Evolutionary conservation across 2,888 invertebrate species (phyloP).

Genomic region (Aleiodes testaceus): DNA sequence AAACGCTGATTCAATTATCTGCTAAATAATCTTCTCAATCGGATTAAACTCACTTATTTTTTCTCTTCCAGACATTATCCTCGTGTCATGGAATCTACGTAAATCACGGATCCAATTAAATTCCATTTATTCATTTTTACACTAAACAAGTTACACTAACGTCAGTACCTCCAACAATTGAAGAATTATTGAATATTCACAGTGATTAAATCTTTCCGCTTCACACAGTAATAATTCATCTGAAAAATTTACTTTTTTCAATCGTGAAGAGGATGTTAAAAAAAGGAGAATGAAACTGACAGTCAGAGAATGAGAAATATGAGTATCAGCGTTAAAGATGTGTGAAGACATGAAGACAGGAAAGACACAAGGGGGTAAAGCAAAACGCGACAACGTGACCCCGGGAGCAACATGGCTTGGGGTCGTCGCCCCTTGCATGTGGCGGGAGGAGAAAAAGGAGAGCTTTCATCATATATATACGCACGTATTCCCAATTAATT

Average conservation of each 20-base stretch:
- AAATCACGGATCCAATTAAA: no score
- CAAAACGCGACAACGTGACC: slow-evolving; percentile 38
- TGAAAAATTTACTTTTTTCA: no score
- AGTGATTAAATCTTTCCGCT: no score
- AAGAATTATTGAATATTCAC: no score
- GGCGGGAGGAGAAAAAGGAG: slow-evolving; percentile 12
- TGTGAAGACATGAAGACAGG: neutral
- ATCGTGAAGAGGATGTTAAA: no score
- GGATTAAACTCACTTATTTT: slow-evolving; percentile 1
- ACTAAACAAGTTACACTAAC: no score
- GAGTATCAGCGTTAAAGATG: neutral
- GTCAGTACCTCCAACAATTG: no score
- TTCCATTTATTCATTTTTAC: no score
- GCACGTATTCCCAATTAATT: neutral
- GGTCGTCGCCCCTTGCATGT: slow-evolving; percentile 35
- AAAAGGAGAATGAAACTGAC: neutral
- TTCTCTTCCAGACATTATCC: neutral
- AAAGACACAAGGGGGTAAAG: neutral
- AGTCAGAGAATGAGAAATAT: neutral
- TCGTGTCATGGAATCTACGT: no score
- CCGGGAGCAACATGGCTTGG: slow-evolving; percentile 38
- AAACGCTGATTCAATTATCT: slow-evolving; percentile 13
- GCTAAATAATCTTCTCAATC: slow-evolving; percentile 1
- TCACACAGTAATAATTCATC: no score
- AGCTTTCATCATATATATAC: neutral